These are phyloP conservation scores for Jordanella pulchra DNA, from an alignment of 2,797 vertebrate species.

Conservation along the genomic window DNA sequence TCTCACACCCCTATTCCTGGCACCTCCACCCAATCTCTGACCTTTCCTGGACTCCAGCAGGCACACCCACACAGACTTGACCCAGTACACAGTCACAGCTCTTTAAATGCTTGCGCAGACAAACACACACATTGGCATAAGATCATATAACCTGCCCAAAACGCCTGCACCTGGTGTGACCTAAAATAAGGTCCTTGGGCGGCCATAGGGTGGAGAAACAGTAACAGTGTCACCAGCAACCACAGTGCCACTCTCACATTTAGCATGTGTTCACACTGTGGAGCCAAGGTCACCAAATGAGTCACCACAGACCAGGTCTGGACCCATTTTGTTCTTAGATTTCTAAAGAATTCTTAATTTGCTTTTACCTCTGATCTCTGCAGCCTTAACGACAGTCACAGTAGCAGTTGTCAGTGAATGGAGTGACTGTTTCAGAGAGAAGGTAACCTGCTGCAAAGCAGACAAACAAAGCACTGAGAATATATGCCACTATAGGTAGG, in stretches of 20 bases:
- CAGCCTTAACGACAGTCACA: not conserved
- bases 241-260: slow-evolving; percentile 19
- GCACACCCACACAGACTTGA: slow-evolving; percentile 53
- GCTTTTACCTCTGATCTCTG: not conserved
- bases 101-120: slow-evolving; percentile 36
- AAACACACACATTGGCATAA: slow-evolving; percentile 48
- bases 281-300: slow-evolving; percentile 18
- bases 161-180: slow-evolving; percentile 79
- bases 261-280: slow-evolving; percentile 22
- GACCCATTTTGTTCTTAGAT: not conserved
- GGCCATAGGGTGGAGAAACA: slow-evolving; percentile 48
- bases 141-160: slow-evolving; percentile 78
- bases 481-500: not conserved
- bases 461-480: not conserved
- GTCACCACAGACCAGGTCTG: not conserved
- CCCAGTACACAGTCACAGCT: slow-evolving; percentile 53
- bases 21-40: slow-evolving; percentile 78
- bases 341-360: not conserved
- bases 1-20: slow-evolving; percentile 84
- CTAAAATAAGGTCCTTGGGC: slow-evolving; percentile 75
- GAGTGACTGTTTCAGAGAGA: not conserved
- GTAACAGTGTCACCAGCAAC: slow-evolving; percentile 51
- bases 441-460: not conserved
- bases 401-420: not conserved
- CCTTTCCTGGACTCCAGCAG: slow-evolving; percentile 75